Evolutionary conservation across 2,113 vertebrate species (phyloP).

Genomic region (Phaethornis superciliosus): DNA sequence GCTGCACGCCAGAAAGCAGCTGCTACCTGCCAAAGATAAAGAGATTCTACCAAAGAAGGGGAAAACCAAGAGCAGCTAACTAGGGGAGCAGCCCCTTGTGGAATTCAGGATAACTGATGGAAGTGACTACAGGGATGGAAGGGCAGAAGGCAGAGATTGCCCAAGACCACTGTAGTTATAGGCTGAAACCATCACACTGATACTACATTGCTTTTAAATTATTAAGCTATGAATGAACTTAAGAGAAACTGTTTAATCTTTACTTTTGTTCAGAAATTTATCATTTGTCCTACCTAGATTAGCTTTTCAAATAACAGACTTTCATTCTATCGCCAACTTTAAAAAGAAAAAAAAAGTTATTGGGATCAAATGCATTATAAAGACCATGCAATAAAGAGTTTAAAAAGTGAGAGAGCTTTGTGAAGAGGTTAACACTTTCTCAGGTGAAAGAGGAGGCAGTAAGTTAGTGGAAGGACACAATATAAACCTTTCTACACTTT

Average conservation of each 20-base stretch:
- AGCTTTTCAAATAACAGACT: neutral
- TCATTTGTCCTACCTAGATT: neutral
- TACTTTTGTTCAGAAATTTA: neutral
- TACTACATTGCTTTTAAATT: neutral
- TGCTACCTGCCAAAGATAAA: neutral
- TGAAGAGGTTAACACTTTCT: neutral
- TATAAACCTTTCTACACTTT: slow-evolving; percentile 49
- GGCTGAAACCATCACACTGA: neutral
- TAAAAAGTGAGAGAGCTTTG: neutral
- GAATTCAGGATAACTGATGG: neutral
- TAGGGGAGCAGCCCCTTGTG: neutral
- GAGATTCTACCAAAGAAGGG: neutral
- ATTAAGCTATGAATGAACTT: neutral
- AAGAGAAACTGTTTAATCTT: neutral
- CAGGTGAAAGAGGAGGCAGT: neutral
- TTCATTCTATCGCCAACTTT: neutral
- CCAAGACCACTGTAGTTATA: neutral
- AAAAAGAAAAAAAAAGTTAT: neutral
- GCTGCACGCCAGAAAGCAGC: neutral
- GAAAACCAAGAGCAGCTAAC: neutral
- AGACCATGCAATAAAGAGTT: neutral
- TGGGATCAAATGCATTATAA: neutral
- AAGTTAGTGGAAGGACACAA: slow-evolving; percentile 34
- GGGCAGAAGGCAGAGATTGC: neutral
- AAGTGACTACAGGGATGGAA: neutral